Conservation (phyloP, 2,113 vertebrate genomes). For the Lepisosteus osseus region DNA sequence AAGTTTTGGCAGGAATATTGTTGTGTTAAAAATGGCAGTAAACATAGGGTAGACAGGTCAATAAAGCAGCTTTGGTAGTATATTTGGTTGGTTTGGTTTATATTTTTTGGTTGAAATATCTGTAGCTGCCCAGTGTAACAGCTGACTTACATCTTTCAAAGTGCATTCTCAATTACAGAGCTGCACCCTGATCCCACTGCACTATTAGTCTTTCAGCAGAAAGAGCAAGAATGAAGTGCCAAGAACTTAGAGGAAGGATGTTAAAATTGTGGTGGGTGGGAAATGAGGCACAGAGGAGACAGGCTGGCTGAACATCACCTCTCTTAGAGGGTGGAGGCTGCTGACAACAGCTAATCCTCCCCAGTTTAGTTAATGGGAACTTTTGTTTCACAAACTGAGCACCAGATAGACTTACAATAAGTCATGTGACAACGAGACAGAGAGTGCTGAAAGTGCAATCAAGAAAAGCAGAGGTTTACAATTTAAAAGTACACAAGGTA, state of each 20-base stretch:
- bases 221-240: neutral
- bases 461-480: no score
- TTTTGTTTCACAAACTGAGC: no score
- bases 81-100: no score
- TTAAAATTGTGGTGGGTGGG: slow-evolving; percentile 7
- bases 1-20: no score
- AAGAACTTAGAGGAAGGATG: slow-evolving; percentile 9
- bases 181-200: neutral
- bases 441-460: no score
- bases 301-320: neutral
- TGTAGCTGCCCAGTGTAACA: neutral
- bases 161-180: neutral
- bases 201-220: slow-evolving; percentile 4
- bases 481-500: no score
- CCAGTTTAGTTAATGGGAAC: no score
- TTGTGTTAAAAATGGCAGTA: no score
- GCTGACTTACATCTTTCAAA: slow-evolving; percentile 7
- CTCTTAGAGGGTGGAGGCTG: neutral
- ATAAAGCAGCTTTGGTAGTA: no score
- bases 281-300: neutral
- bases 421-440: neutral
- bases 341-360: neutral
- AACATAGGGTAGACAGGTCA: no score
- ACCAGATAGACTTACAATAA: neutral
- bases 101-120: no score